Conservation (phyloP, 2,113 vertebrate genomes). For the Myotis brandtii region DNA sequence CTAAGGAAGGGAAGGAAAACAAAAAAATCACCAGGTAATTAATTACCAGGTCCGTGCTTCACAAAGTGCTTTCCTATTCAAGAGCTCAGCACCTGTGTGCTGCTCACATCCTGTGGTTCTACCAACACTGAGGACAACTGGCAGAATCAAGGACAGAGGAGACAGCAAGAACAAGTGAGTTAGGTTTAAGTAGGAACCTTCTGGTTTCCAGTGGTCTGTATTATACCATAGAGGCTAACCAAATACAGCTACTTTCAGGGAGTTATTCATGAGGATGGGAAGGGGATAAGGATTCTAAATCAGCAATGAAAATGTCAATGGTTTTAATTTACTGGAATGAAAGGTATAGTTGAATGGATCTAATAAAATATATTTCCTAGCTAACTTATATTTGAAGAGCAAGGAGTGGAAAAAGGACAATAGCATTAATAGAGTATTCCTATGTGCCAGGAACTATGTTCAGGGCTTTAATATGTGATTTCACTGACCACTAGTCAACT, state of each 20-base stretch:
- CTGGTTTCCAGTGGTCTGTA: background rate
- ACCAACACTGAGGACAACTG: conserved; percentile 8
- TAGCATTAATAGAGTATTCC: background rate
- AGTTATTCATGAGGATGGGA: background rate
- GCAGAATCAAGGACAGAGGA: conserved; percentile 65
- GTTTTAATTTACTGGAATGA: conserved; percentile 40
- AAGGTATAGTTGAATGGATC: conserved; percentile 24
- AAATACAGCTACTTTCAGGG: background rate
- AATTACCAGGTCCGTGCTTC: conserved; percentile 47
- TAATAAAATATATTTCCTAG: conserved; percentile 30
- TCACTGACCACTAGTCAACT: conserved; percentile 34
- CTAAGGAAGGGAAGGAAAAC: conserved; percentile 15
- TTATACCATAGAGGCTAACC: background rate
- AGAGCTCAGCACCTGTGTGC: conserved; percentile 9
- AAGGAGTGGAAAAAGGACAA: background rate
- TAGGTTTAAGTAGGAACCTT: conserved; percentile 22
- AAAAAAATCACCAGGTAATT: conserved; percentile 48
- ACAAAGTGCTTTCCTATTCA: background rate
- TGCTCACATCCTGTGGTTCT: conserved; percentile 53
- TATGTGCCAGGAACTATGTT: background rate
- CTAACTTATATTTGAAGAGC: conserved; percentile 37
- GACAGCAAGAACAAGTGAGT: background rate
- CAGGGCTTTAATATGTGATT: background rate
- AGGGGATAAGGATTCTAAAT: conserved; percentile 16
- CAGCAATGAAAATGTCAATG: conserved; percentile 42